These are phyloP conservation scores for Pseudonaja textilis DNA, from an alignment of 2,113 vertebrate species.

Conservation along the genomic window DNA sequence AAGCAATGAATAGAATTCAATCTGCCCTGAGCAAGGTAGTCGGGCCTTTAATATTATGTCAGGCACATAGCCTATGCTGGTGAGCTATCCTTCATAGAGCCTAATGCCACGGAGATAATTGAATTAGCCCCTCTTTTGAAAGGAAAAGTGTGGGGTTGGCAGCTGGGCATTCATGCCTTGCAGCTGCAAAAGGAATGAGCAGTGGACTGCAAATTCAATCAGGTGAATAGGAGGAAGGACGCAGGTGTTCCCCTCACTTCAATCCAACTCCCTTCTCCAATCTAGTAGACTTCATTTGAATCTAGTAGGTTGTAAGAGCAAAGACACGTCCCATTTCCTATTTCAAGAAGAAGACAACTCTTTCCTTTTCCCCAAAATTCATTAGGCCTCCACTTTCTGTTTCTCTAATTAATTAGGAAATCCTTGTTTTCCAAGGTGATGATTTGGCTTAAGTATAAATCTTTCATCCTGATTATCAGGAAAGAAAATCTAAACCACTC, in stretches of 20 bases:
- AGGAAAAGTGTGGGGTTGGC: slow-evolving; percentile 83
- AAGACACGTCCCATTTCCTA: not conserved
- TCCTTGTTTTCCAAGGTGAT: not conserved
- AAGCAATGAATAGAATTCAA: slow-evolving; percentile 88
- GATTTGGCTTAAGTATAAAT: not conserved
- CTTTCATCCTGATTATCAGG: not conserved
- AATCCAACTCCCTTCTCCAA: not conserved
- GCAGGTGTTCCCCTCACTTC: slow-evolving; percentile 32
- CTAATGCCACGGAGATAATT: slow-evolving; percentile 87
- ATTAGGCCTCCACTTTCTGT: not conserved
- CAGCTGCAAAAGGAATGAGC: slow-evolving; percentile 72
- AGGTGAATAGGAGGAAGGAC: slow-evolving; percentile 61
- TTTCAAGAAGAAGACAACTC: not conserved
- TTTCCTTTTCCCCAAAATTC: not conserved
- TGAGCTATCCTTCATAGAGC: slow-evolving; percentile 79
- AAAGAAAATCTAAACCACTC: not conserved
- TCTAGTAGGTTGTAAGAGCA: not conserved
- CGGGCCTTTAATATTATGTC: slow-evolving; percentile 82
- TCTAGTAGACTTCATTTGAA: not conserved
- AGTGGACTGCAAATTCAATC: slow-evolving; percentile 81
- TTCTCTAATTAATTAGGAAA: not conserved
- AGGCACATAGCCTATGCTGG: slow-evolving; percentile 71
- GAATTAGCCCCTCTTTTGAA: slow-evolving; percentile 82
- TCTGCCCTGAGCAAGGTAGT: slow-evolving; percentile 84
- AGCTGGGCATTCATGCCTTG: slow-evolving; percentile 78